A percentile compares a stretch with the other conserved stretches of the same genome.
Conservation (phyloP, 2,888 invertebrate species). For the Sinohyriopsis cumingii region DNA sequence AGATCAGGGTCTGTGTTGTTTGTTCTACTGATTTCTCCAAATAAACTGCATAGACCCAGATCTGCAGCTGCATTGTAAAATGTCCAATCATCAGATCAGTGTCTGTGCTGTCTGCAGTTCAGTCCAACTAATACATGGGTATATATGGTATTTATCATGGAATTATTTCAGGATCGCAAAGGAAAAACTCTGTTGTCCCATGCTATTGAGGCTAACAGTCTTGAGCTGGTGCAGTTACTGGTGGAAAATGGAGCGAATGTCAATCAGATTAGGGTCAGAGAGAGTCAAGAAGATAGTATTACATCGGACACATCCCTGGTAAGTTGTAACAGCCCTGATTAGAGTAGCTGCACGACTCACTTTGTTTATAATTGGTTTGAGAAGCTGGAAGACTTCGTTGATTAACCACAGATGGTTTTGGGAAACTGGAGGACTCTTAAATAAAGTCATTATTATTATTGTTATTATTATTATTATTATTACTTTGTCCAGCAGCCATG, state of each 20-base stretch:
- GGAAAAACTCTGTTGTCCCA: slow-evolving; percentile 59
- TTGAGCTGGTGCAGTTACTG: slow-evolving; percentile 51
- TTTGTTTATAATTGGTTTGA: too few relatives aligned
- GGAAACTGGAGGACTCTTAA: too few relatives aligned
- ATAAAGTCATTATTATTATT: too few relatives aligned
- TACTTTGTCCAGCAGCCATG: too few relatives aligned
- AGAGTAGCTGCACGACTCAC: too few relatives aligned
- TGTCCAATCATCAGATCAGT: background rate
- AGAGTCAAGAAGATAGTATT: slow-evolving; percentile 28
- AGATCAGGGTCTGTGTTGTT: background rate
- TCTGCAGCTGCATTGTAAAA: background rate
- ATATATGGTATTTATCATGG: too few relatives aligned
- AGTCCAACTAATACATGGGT: background rate
- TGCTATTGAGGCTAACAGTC: slow-evolving; percentile 57
- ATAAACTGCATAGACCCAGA: background rate
- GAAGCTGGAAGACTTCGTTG: too few relatives aligned
- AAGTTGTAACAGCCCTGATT: slow-evolving; percentile 3
- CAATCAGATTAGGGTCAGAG: slow-evolving; percentile 46
- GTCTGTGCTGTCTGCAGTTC: background rate
- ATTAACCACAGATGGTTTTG: too few relatives aligned
- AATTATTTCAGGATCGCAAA: slow-evolving; percentile 42
- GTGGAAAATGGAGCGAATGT: slow-evolving; percentile 49
- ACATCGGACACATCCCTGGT: slow-evolving; percentile 15
- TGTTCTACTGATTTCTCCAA: too few relatives aligned
- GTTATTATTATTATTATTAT: too few relatives aligned